Conservation (phyloP, 2,888 invertebrate species). For the Coecobrya sp. region DNA sequence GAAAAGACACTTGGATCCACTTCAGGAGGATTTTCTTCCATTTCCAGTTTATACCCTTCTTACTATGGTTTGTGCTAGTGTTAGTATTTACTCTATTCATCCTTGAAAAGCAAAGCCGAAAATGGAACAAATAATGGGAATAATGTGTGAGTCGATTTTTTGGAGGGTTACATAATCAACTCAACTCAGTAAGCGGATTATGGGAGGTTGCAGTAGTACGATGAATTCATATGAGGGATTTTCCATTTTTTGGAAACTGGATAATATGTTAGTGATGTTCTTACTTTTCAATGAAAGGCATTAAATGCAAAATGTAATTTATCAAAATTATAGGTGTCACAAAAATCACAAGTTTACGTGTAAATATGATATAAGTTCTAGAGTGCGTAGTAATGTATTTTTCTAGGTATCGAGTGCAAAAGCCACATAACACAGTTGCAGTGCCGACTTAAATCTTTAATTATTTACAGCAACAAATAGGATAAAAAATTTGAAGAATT, state of each 20-base stretch:
- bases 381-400: too few species aligned
- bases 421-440: too few species aligned
- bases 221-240: not conserved
- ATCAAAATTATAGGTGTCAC: not conserved
- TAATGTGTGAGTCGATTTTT: slow-evolving; percentile 16
- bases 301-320: not conserved
- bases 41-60: slow-evolving; percentile 10
- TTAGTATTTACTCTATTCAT: not conserved
- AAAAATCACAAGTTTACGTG: too few species aligned
- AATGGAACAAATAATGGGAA: slow-evolving; percentile 37
- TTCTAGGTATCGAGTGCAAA: too few species aligned
- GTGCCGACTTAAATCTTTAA: too few species aligned
- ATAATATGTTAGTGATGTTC: not conserved
- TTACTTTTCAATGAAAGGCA: not conserved
- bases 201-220: not conserved
- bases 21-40: slow-evolving; percentile 29
- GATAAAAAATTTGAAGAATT: too few species aligned
- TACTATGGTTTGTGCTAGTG: not conserved
- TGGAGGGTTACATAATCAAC: slow-evolving; percentile 36
- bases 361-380: too few species aligned
- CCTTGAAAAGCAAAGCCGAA: slow-evolving; percentile 7
- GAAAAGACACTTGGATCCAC: not conserved
- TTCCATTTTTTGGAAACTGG: not conserved
- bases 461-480: too few species aligned
- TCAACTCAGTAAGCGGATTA: slow-evolving; percentile 49